Evolutionary conservation across 2,113 vertebrate genomes (phyloP), one percentile per base, ranked within the genome.

Genomic region (Lathamus discolor): DNA sequence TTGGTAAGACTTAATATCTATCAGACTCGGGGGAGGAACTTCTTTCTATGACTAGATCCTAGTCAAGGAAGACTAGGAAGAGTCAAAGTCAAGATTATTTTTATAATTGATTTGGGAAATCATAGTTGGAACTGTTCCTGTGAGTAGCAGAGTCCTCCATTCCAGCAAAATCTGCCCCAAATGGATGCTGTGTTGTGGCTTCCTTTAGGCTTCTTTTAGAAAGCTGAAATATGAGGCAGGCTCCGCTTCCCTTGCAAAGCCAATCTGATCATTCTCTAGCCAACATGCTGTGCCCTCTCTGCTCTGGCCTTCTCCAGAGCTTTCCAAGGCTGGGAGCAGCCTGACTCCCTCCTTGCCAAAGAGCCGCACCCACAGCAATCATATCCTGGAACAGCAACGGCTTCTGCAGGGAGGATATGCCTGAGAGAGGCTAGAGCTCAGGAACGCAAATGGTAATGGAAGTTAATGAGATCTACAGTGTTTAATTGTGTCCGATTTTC

Each of bases 301-400:
- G 11, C n/a, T 75, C 63, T 0, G 0, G 6, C 43, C 52, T 82
- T 67, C 54, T 49, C 13, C 0, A 44, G 59, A 44, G 39, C 44
- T 91, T 76, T 69, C 27, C n/a, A 72, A 66, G 51, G 44, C 78
- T 74, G 81, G 72, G 55, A 88, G 68, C 70, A 75, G 78, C 64
- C 72, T 2, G 27, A 11, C 13, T 69, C 16, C 31, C 54, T 81
- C 70, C 37, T 19, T 76, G 80, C 86, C 81, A 82, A 76, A 64
- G n/a, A 63, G 41, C 90, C 16, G 6, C 91, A 85, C 80, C 77
- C 83, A 46, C 57, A 68, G 35, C 39, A 69, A 76, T 86, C 35
- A 29, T 17, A 68, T 22, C 92, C 86, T 92, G 86, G 31, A 79
- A 88, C 25, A 75, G 76, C 72, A 43, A 28, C 0, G 0, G 43